Conservation (phyloP, 2,113 vertebrate genomes). For the Xiphorhynchus elegans region DNA sequence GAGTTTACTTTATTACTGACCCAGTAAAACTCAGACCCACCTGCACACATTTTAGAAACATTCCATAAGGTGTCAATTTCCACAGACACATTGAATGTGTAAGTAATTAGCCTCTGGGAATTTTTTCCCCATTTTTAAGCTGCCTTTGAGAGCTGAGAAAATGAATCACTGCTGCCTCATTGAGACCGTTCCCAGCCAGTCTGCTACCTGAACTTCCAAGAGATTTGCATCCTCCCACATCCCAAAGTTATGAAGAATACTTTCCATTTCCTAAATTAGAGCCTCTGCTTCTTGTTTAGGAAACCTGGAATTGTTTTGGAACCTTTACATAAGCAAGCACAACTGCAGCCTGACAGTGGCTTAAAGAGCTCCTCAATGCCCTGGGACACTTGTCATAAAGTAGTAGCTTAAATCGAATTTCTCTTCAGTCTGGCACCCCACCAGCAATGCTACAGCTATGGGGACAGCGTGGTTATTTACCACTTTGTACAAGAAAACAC, state of each 20-base stretch:
- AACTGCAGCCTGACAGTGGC: neutral
- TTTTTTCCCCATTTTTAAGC: neutral
- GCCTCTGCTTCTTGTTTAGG: neutral
- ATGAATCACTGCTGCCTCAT: neutral
- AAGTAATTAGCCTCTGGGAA: neutral
- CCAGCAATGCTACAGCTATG: rapidly evolving
- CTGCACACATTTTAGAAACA: neutral
- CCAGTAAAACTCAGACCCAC: neutral
- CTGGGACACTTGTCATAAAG: neutral
- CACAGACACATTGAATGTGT: neutral
- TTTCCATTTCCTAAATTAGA: neutral
- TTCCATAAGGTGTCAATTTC: rapidly evolving
- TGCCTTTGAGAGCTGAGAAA: neutral
- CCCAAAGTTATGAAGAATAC: neutral
- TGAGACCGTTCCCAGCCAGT: neutral
- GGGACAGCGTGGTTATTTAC: neutral
- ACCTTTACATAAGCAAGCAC: neutral
- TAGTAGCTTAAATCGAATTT: neutral
- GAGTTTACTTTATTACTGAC: neutral
- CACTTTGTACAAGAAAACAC: neutral
- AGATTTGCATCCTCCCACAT: neutral
- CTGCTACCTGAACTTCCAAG: neutral
- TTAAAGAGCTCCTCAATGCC: neutral
- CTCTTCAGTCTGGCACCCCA: neutral
- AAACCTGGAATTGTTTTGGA: neutral